Conservation (phyloP, 2,888 invertebrate genomes). For the Agrochola lychnidis region DNA sequence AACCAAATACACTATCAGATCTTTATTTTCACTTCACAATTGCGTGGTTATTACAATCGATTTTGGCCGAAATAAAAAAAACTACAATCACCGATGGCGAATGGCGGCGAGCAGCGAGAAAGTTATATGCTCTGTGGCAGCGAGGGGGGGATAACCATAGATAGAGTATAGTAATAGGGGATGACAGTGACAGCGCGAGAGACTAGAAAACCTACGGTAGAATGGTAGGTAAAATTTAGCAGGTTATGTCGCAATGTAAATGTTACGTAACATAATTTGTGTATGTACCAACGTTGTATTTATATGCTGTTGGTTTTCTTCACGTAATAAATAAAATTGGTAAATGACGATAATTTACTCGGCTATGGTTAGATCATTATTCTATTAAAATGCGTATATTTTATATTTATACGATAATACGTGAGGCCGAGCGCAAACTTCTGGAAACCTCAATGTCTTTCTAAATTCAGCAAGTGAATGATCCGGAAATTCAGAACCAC, state of each 20-base stretch:
- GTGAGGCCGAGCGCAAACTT: not conserved
- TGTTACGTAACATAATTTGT: too few species aligned
- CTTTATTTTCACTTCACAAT: slow-evolving; percentile 34
- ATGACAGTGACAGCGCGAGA: slow-evolving; percentile 12
- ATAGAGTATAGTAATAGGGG: too few species aligned
- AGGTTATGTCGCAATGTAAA: too few species aligned
- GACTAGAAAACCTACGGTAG: slow-evolving; percentile 21
- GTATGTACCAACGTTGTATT: too few species aligned
- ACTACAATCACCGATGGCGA: slow-evolving; percentile 1
- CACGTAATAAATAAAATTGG: too few species aligned
- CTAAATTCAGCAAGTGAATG: not conserved
- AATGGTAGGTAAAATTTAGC: not conserved
- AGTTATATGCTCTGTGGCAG: too few species aligned
- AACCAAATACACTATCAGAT: slow-evolving; percentile 32
- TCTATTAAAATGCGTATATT: too few species aligned
- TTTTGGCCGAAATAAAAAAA: slow-evolving; percentile 24
- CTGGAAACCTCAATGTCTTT: not conserved
- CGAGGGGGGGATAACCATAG: not conserved
- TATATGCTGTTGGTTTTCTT: too few species aligned
- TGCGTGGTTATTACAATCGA: slow-evolving; percentile 25
- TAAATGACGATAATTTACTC: too few species aligned
- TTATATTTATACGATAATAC: too few species aligned
- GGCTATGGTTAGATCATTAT: too few species aligned
- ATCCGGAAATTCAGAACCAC: not conserved
- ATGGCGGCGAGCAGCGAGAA: slow-evolving; percentile 16